Base-by-base conservation (phyloP, 2,888 invertebrate species). In the Dolichomitus sp. region DNA sequence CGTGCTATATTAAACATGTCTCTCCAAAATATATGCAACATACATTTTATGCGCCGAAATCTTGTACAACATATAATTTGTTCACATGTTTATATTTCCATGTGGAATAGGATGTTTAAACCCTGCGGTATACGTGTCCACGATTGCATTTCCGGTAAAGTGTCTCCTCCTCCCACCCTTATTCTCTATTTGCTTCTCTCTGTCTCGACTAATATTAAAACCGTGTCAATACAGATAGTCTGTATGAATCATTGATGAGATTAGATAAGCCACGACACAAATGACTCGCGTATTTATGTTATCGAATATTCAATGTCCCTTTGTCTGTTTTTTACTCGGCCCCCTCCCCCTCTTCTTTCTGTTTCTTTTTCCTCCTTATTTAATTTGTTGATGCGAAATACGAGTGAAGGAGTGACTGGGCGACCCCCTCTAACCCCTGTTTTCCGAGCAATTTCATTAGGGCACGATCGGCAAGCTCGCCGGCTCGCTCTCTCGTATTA, bases 361-460 rank as follows among this genome's bases (percentile, higher is more conserved):
- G 23, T 12, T 14, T 1, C 33, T 40, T 19, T 57, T 19, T 77
- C 80, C 57, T 61, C 69, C 70, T 83, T 72, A 74, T 74, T 83
- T 77, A 77, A 84, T 84, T 84, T 83, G 83, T 78, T 78, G 84
- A 80, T 82, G 80, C 68, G 50, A 9, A 50, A 23, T 42, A 69
- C 30, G 37, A 37, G 48, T 17, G 45, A 30, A 30, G 30, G 50
- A 40, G 65, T n/a, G 19, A 17, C 23, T 11, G 23, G 68, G 33
- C 30, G 40, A 19, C 45, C 69, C 72, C 54, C 66, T 27, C 63
- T 70, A 80, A 80, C 70, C 48, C 73, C 84, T 88, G 90, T 89
- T 91, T 89, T 87, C 90, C 88, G 76, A 90, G 89, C 91, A 90
- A 91, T 91, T 91, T 91, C 91, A 91, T 91, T 91, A 91, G 88